Evolutionary conservation across 2,113 vertebrate species (phyloP), one percentile per base, ranked within the genome.

Genomic region (Chaetodon trifascialis): DNA sequence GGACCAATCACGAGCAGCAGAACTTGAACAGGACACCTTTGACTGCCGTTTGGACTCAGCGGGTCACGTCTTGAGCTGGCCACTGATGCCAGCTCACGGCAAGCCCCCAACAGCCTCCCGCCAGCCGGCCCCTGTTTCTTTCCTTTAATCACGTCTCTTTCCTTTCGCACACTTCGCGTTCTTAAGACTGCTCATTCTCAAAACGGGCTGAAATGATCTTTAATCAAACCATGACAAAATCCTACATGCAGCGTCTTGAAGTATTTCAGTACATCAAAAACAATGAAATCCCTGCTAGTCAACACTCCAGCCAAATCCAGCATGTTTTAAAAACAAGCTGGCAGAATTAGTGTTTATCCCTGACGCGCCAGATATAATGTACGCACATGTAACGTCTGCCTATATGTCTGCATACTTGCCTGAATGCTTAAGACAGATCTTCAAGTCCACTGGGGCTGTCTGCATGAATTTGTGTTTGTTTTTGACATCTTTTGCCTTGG

Each of bases 251-350:
- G 73, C 59, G 65, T 84, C 47, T 73, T 59, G 11, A 60, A 74
- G 72, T 55, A 62, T 36, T 76, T 68, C 70, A 52, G 21, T 71
- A 34, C 17, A 47, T 66, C 42, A 63, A 69, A 21, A 81, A 75
- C 76, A 79, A 86, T 79, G 44, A 85, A 90, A 71, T 87, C 82
- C 79, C 69, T 67, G 78, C 80, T 83, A 89, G 70, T 77, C 78
- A 71, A 73, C 59, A 19, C 69, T 82, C 56, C 59, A 59, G 79
- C 80, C 85, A 80, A 91, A 91, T 89, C 86, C 83, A n/a, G 74
- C 51, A 2, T 58, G 79, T 71, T 56, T 83, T 66, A n/a, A 72
- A 79, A 80, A 84, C 54, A 68, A 86, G 47, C 68, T 75, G 89
- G 1, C 80, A 73, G 67, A 73, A 60, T 86, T 62, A 46, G 68